Conservation (phyloP, 2,888 invertebrate species). For the Callyntrura guangdongensis region DNA sequence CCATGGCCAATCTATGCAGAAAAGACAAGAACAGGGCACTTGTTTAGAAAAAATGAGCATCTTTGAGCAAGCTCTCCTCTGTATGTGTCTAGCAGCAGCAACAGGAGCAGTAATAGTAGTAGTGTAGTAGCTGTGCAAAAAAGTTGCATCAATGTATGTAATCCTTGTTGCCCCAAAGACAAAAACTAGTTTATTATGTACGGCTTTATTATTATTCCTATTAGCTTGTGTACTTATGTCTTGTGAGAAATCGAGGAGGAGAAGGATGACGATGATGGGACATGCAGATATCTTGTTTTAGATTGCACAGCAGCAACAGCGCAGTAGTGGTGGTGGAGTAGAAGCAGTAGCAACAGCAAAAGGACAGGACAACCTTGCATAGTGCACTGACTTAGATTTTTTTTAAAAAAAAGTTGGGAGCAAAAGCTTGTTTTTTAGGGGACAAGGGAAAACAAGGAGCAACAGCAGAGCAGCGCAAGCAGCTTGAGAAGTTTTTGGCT, state of each 20-base stretch:
- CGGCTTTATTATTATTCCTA: constrained; percentile 27
- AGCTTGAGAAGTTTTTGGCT: constrained; percentile 38
- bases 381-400: constrained; percentile 54
- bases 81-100: no score
- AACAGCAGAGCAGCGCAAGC: constrained; percentile 36
- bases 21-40: constrained; percentile 39
- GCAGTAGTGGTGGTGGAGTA: background rate
- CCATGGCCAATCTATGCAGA: background rate
- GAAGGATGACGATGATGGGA: constrained; percentile 17
- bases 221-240: background rate
- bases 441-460: no score
- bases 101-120: no score
- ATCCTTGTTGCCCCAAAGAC: background rate
- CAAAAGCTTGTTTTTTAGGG: constrained; percentile 25
- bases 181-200: constrained; percentile 57
- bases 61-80: background rate
- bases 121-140: background rate
- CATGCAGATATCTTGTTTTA: constrained; percentile 37
- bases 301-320: background rate
- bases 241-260: background rate
- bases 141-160: constrained; percentile 25
- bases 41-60: constrained; percentile 12
- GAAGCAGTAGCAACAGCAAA: constrained; percentile 15
- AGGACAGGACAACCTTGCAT: constrained; percentile 47
- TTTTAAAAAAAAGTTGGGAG: background rate